A percentile compares a stretch with the other conserved stretches of the same genome.
Conservation (phyloP, 2,888 invertebrate species). For the Ormyrus nitidulus region DNA sequence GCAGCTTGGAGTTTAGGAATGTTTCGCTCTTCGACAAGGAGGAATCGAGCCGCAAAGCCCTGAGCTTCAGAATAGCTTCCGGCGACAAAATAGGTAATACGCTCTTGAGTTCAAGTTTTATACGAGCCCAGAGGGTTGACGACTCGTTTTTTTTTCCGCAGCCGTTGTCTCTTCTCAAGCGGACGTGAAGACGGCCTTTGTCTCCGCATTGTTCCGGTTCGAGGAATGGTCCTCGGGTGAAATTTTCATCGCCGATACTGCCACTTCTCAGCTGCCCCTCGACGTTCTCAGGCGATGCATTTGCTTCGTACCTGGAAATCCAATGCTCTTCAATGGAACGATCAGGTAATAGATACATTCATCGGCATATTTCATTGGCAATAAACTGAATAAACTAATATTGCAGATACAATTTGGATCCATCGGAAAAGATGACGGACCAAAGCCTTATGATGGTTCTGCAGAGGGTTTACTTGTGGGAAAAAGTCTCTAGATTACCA, state of each 20-base stretch:
- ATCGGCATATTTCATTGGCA: too few relatives aligned
- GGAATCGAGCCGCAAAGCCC: constrained; percentile 57
- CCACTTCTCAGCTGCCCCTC: constrained; percentile 59
- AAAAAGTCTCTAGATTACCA: constrained; percentile 61
- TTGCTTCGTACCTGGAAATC: constrained; percentile 62
- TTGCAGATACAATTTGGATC: constrained; percentile 63
- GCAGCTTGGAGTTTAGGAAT: constrained; percentile 62
- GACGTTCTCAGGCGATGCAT: constrained; percentile 60
- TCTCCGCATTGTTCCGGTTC: constrained; percentile 61
- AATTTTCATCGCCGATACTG: constrained; percentile 60
- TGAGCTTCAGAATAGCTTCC: constrained; percentile 58
- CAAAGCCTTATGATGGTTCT: constrained; percentile 60
- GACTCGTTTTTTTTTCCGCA: constrained; percentile 22
- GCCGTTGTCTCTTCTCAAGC: constrained; percentile 57
- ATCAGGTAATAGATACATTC: constrained; percentile 56
- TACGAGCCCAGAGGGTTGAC: too few relatives aligned
- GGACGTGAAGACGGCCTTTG: constrained; percentile 58
- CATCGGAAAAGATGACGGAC: constrained; percentile 57
- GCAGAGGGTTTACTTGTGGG: constrained; percentile 63
- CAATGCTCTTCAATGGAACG: constrained; percentile 62
- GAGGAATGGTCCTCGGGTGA: constrained; percentile 61
- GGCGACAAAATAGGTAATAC: constrained; percentile 61
- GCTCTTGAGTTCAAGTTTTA: too few relatives aligned
- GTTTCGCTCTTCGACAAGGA: constrained; percentile 57
- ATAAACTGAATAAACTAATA: background rate